Evolutionary conservation across 2,113 vertebrate genomes (phyloP), one percentile per base, ranked within the genome.

Genomic region (Pseudopipra pipra): DNA sequence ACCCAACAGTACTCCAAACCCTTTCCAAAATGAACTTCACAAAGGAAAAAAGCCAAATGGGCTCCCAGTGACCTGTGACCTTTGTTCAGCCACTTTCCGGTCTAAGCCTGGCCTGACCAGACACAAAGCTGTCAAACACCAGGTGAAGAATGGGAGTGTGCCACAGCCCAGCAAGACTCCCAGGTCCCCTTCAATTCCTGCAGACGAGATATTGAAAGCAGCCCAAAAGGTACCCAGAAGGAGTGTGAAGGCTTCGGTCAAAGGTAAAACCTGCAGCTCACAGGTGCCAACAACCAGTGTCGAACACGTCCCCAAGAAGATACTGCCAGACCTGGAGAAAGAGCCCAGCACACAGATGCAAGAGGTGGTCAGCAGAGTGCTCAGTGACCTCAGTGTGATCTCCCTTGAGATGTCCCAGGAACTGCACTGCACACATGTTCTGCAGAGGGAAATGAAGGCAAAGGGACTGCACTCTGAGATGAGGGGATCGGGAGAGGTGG

Each of bases 61-160:
- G 16, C 52, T 49, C 33, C 83, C 65, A 0, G 85, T 95, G 58
- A 98, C 98, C 63, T 99, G 99, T 5, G 98, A 99, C 92, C 98
- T 99, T 92, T 99, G 99, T 78, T 97, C 97, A 11, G 98, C 99
- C 93, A 98, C 98, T 92, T 99, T 99, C 93, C 97, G 98, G 47
- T 99, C 99, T 46, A 94, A 98, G 90, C 98, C 98, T 0, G 99
- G 99, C 68, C 97, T 99, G 95, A 99, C 98, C 92, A 98, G 99
- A 95, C 99, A 99, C 95, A 99, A 98, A 96, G 99, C 99, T 85
- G 98, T 99, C 97, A 99, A 99, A 80, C 99, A 99, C 83, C 97
- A 97, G 81, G 95, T 97, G n/a, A 98, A 90, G 91, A 92, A 91
- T 4, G 51, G 98, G 14, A 92, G 97, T 22, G 14, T 89, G 25